Evolutionary conservation across 2,113 vertebrate species (phyloP), one percentile per base, ranked within the genome.

Genomic region (Acrocephalus arundinaceus): DNA sequence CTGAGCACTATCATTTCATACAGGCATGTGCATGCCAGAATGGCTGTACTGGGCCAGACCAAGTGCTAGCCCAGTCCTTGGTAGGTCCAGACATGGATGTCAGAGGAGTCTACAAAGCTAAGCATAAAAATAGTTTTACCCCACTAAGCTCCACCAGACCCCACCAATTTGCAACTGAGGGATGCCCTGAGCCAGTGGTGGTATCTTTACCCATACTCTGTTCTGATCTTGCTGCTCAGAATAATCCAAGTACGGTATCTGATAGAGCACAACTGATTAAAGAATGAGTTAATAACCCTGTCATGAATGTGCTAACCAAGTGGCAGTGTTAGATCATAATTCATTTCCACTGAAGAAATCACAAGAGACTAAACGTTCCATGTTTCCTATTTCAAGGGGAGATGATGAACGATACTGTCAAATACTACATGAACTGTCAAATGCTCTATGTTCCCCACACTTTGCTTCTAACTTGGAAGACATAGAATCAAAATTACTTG

Each of bases 281-380:
- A 37, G 52, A 70, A 24, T 3, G 1, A 90, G 51, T 35, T 37
- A 84, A 33, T 67, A 75, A 33, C 10, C 2, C 17, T 43, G 27
- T 25, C 1, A 4, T 30, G 33, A 72, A n/a, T 33, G 28, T 46
- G 37, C 22, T 52, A 81, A 52, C 35, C 31, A 72, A 85, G 46
- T 17, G 41, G 28, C 61, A 87, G 57, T 2, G 1, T 7, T 55
- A 14, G 70, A 35, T 72, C 10, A 7, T 76, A 72, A 82, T 35
- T 89, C 62, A 62, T n/a, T 54, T 73, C 45, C 39, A 39, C 46
- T 73, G 45, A 43, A 72, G 89, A 71, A 63, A 70, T 82, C 37
- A 18, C 21, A 35, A 35, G 71, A 49, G 46, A 49, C 21, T 54
- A 37, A 54, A 63, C 0, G 0, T 24, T 54, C 39, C 1, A 0